These are phyloP conservation scores for Melipona beecheii DNA, from an alignment of 2,888 invertebrate genomes.

Conservation along the genomic window DNA sequence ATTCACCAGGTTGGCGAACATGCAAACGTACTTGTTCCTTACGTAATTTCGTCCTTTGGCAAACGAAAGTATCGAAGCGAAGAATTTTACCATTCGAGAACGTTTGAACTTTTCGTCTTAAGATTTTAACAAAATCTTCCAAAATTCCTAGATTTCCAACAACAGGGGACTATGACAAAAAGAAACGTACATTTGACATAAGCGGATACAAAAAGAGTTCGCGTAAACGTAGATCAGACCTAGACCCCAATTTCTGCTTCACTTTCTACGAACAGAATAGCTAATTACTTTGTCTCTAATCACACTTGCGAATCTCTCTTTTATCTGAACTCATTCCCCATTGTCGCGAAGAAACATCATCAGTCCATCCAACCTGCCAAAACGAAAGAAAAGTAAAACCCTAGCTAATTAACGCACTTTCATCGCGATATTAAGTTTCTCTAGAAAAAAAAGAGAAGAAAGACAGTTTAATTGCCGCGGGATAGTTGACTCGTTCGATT, in stretches of 20 bases:
- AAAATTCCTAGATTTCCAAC: background rate
- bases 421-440: slow-evolving; percentile 49
- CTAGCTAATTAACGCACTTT: slow-evolving; percentile 42
- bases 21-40: slow-evolving; percentile 4
- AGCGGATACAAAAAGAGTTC: background rate
- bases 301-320: background rate
- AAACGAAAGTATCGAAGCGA: background rate
- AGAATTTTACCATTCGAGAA: background rate
- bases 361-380: background rate
- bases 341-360: background rate
- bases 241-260: background rate
- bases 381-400: slow-evolving; percentile 20
- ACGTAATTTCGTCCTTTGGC: background rate
- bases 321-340: background rate
- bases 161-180: background rate
- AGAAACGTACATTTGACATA: background rate
- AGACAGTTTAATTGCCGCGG: slow-evolving; percentile 39
- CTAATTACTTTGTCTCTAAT: background rate
- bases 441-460: background rate
- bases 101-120: background rate
- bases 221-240: background rate
- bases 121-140: background rate
- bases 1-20: slow-evolving; percentile 44
- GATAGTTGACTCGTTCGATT: slow-evolving; percentile 21
- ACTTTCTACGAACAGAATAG: background rate